Base-by-base conservation (phyloP, 2,797 vertebrate species). In the Gymnoscopelus microlampas region DNA sequence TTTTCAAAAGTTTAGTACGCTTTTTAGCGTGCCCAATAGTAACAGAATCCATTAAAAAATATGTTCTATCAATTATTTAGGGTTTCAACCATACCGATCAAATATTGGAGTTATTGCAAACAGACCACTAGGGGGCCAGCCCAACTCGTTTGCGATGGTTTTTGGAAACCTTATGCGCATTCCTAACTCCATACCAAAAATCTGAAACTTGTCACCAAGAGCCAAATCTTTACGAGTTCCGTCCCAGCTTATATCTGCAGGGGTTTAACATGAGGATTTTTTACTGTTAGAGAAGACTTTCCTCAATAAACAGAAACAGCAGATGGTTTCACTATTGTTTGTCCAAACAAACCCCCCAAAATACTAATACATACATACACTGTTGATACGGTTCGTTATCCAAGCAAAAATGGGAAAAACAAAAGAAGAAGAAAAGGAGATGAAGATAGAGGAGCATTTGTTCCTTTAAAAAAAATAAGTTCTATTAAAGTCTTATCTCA, bases 301-400 rank as follows among this genome's bases (percentile, higher is more conserved):
- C 66, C 69, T 84, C 62, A 71, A 66, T 87, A 85, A 83, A 86
- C 85, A 81, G 77, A 78, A 78, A 76, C 79, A 78, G 66, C 80
- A 88, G 85, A 78, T 90, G 88, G 76, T 72, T 83, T 50, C 62
- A 35, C 59, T 72, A 61, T 78, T 81, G 69, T 84, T 76, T 77
- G 56, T 77, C 6, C 39, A 63, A 67, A 74, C 66, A 60, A 68
- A 32, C 39, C 6, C 39, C 39, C 8, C 1, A 61, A 74, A 50
- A 57, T 55, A 39, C 71, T 54, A 32, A 62, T 68, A 78, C 48
- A 80, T 68, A 78, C 48, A 80, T 71, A 24, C 54, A 66, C 65
- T 62, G 53, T 71, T 73, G 50, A 44, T 44, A 9, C 0, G 5
- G 5, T 35, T 44, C 1, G 8, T 44, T 44, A 44, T 44, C 39